Base-by-base conservation (phyloP, 2,113 vertebrate genomes). In the Caranx ignobilis region DNA sequence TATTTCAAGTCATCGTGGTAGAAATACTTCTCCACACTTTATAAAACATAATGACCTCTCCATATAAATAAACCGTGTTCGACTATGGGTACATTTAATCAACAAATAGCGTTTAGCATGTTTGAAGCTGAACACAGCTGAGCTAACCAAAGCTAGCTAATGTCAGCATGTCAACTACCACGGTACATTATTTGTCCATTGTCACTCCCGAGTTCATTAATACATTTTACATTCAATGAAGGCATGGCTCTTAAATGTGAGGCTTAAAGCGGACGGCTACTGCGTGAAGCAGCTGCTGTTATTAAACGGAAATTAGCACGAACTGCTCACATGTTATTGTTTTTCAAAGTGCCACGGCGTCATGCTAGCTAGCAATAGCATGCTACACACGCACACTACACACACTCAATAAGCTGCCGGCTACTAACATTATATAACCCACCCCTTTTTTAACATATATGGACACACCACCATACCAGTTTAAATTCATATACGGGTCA, bases 341-440 rank as follows among this genome's bases (percentile, higher is more conserved):
- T 76, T 54, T 4, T 6, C 0, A 18, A 18, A 31, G 34, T 89
- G 84, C 91, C 91, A 92, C 88, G 89, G 88, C 71, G 54, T 43
- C 81, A 89, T 6, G 72, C 34, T 54, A 21, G 71, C 76, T 84
- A 71, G 69, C 39, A 1, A 64, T 62, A 73, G 81, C 87, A 11
- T 32, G 3, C 11, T 5, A 1, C 10, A 34, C 11, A 7, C 9
- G 52, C 13, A 26, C 50, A 18, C 26, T 61, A 21, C 12, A n/a
- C 1, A 35, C 39, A 15, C 11, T 13, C 10, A 37, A 12, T 10
- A 19, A 41, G 5, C 55, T 19, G 32, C 41, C 3, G 52, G 34
- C 21, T 35, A 7, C 13, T 7, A 8, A 3, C 13, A 32, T 39
- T 43, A 62, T 18, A 34, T 11, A 48, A 32, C 50, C 11, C 31